Base-by-base conservation (phyloP, 2,888 invertebrate species). In the Lumbricus terrestris region DNA sequence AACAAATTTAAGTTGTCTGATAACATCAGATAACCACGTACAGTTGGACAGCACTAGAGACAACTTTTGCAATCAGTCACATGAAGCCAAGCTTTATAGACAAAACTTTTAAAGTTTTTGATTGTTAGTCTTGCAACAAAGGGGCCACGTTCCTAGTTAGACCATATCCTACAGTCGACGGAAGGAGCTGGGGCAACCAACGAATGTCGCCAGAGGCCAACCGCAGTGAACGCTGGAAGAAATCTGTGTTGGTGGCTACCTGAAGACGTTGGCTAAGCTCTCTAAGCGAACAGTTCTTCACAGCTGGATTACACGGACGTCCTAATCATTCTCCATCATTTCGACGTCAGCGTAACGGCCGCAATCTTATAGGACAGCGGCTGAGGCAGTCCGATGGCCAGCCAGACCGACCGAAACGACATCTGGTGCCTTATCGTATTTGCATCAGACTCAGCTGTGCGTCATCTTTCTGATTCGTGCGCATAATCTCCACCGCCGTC, bases 231-330 rank as follows among this genome's bases (percentile, higher is more conserved):
- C 13, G 29, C 29, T 54, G 20, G 69, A 69, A n/a, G 69, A 69
- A 29, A 69, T 29, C 69, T n/a, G n/a, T 8, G 69, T 54, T 54
- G 47, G 20, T 47, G 69, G 69, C 29, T 69, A 69, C 69, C 69
- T 69, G 69, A 69, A 69, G 69, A n/a, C 69, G n/a, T 6, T 69
- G n/a, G 69, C 69, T 69, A 69, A 69, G 69, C 69, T 69, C 69
- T 69, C 69, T n/a, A 69, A 69, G 69, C 69, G n/a, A 69, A 69
- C 13, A 69, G 69, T 69, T 69, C 69, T 69, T 69, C n/a, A 69
- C 69, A 69, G 69, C 69, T 69, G 69, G 69, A 69, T 69, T 69
- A 69, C 69, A 69, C 69, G 69, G n/a, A 69, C 69, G 69, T 69
- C n/a, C 69, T 69, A 69, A 69, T 69, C 69, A 69, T 69, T 69